These are phyloP conservation scores for Oophaga sylvatica DNA, from an alignment of 2,797 vertebrate species.

Conservation along the genomic window DNA sequence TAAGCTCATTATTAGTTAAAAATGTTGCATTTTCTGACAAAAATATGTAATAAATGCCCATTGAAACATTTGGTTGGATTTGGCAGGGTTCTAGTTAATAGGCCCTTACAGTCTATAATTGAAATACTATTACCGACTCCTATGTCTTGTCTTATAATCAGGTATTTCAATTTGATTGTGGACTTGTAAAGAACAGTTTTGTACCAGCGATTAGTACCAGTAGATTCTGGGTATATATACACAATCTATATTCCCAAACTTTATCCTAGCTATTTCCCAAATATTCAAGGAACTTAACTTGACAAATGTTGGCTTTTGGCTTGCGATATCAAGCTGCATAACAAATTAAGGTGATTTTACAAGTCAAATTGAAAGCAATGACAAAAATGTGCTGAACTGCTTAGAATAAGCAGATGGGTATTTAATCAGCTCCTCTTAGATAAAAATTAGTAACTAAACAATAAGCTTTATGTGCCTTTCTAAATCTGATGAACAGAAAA, in stretches of 20 bases:
- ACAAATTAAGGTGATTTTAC: slow-evolving; percentile 34
- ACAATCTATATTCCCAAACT: neutral
- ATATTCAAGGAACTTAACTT: slow-evolving; percentile 13
- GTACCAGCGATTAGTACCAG: no score
- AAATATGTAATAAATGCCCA: no score
- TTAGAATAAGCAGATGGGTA: slow-evolving; percentile 61
- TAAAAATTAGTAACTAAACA: slow-evolving; percentile 61
- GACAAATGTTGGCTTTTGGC: slow-evolving; percentile 25
- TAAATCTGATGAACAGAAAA: slow-evolving; percentile 46
- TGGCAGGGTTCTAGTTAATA: neutral
- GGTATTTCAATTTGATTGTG: neutral
- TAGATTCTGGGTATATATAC: neutral
- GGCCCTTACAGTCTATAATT: no score
- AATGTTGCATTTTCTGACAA: no score
- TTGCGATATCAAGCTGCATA: slow-evolving; percentile 17
- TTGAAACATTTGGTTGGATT: neutral
- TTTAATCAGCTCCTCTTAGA: slow-evolving; percentile 43
- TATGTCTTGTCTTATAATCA: neutral
- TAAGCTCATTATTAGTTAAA: no score
- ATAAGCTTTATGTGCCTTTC: slow-evolving; percentile 51
- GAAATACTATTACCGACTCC: no score
- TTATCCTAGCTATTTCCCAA: neutral
- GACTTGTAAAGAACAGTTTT: neutral
- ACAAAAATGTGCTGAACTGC: slow-evolving; percentile 24
- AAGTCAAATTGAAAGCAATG: slow-evolving; percentile 57